Evolutionary conservation across 2,113 vertebrate species (phyloP).

Genomic region (Lepisosteus oculatus): DNA sequence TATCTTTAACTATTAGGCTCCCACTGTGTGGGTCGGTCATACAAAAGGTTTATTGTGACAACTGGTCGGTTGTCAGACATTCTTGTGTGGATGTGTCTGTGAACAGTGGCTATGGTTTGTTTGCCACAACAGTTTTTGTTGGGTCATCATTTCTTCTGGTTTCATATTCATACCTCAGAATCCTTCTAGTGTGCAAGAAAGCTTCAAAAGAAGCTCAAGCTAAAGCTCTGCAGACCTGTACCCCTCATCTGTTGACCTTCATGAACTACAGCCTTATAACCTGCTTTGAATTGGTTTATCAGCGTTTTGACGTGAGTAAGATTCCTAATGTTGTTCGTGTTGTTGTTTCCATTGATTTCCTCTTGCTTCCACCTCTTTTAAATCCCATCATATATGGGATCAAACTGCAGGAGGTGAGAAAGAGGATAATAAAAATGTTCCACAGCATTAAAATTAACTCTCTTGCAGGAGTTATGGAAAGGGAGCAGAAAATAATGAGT

Average conservation of each 20-base stretch:
- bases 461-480: no score
- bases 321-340: not conserved
- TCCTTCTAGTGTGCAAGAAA: not conserved
- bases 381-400: constrained; percentile 19
- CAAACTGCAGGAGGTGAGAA: no score
- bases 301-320: not conserved
- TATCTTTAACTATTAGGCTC: not conserved
- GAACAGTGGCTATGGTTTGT: not conserved
- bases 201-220: not conserved
- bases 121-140: not conserved
- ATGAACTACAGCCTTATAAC: not conserved
- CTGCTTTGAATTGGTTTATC: not conserved
- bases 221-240: constrained; percentile 1
- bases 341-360: not conserved
- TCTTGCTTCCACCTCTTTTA: constrained; percentile 9
- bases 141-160: not conserved
- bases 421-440: no score
- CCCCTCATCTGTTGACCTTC: not conserved
- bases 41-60: not conserved
- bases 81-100: not conserved
- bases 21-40: not conserved
- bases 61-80: not conserved
- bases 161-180: not conserved
- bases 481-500: no score
- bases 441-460: no score